Conservation (phyloP, 2,113 vertebrate genomes). For the Oncorhynchus gorbuscha region DNA sequence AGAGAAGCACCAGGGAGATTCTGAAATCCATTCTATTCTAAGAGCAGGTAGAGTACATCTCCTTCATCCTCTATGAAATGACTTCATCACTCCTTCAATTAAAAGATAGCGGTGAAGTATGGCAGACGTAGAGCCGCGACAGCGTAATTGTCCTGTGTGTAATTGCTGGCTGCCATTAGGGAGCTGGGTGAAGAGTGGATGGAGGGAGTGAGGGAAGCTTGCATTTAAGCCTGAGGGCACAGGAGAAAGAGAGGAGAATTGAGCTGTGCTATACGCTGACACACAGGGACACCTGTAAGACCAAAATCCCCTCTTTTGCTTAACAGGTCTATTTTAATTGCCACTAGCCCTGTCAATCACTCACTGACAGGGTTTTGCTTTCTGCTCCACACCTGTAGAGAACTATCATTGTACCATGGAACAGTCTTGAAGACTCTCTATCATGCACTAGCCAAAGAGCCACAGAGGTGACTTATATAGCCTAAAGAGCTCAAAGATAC, state of each 20-base stretch:
- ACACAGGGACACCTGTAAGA: constrained; percentile 49
- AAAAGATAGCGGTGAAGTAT: constrained; percentile 67
- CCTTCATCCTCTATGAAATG: constrained; percentile 56
- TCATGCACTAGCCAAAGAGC: neutral
- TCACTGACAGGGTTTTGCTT: neutral
- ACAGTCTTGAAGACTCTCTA: neutral
- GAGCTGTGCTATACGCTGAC: constrained; percentile 19
- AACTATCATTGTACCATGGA: neutral
- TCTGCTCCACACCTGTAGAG: constrained; percentile 12
- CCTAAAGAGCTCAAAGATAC: too few species aligned
- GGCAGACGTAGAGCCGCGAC: constrained; percentile 38
- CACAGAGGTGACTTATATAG: too few species aligned
- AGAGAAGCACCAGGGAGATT: constrained; percentile 46
- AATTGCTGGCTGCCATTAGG: constrained; percentile 25
- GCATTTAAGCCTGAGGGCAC: constrained; percentile 48
- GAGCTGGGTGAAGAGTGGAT: neutral
- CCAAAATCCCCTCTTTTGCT: constrained; percentile 62
- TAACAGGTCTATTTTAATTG: constrained; percentile 61
- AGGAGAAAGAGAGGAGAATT: constrained; percentile 29
- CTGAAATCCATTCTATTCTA: constrained; percentile 62
- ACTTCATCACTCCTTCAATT: constrained; percentile 63
- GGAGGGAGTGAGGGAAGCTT: constrained; percentile 21
- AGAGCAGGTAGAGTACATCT: constrained; percentile 58
- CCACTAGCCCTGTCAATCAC: constrained; percentile 52
- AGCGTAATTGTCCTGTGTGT: constrained; percentile 50